phyloP scores from a whole-genome alignment of 2,797 vertebrate genomes.

The Pseudocheirus occidentalis region DNA sequence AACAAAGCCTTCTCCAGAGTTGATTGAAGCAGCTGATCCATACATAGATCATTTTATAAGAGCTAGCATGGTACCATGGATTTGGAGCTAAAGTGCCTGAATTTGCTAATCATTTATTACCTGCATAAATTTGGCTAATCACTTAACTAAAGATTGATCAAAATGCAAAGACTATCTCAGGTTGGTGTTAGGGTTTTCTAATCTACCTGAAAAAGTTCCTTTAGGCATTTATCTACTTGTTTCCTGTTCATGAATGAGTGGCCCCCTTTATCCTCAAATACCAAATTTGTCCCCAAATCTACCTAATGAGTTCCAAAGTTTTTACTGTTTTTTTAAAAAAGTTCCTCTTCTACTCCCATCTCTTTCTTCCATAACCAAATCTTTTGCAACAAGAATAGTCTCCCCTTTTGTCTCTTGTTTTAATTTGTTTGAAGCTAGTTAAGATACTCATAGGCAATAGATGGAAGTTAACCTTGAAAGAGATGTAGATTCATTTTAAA shows the following conservation, averaged over 20 bases:
- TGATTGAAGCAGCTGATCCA: constrained; percentile 25
- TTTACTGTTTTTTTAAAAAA: background rate
- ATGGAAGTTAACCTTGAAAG: constrained; percentile 52
- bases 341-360: constrained; percentile 7
- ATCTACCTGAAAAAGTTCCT: background rate
- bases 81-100: background rate
- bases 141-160: constrained; percentile 36
- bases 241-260: constrained; percentile 5
- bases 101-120: background rate
- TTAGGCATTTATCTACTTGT: background rate
- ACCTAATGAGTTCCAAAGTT: background rate
- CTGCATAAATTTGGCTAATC: background rate
- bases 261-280: background rate
- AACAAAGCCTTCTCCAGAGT: constrained; percentile 1
- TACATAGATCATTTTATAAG: background rate
- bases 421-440: constrained; percentile 58
- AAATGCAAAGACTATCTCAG: constrained; percentile 16
- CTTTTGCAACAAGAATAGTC: constrained; percentile 30
- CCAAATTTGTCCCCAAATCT: constrained; percentile 14
- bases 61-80: background rate
- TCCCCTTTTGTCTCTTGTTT: constrained; percentile 54
- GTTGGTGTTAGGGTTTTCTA: constrained; percentile 19
- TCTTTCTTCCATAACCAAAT: constrained; percentile 48
- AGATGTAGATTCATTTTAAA: constrained; percentile 49
- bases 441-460: constrained; percentile 41